Evolutionary conservation across 2,113 vertebrate species (phyloP), one percentile per base, ranked within the genome.

Genomic region (Strix aluco): DNA sequence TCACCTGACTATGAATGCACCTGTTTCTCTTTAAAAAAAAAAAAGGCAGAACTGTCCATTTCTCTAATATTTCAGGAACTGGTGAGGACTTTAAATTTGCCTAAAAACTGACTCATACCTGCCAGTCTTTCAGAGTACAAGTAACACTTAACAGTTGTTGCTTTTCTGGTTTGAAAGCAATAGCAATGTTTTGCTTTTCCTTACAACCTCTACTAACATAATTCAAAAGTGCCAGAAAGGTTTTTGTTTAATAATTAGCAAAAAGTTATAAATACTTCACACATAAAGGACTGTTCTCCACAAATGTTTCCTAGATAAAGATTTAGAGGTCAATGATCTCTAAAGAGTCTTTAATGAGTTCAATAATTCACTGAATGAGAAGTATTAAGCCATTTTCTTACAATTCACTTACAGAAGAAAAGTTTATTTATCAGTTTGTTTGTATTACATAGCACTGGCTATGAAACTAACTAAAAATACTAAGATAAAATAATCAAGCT

Each of bases 281-380:
- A 81, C 8, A 26, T 84, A 16, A 70, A 80, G 11, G 66, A 90
- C 27, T n/a, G 18, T 88, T 70, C 40, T 77, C 32, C 20, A 55
- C 3, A 5, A 84, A 46, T 63, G 27, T 63, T 83, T 86, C 52
- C 72, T 38, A 91, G 44, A 85, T 73, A 86, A 80, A 75, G 55
- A 57, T 71, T 86, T 58, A 70, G 55, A 88, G 59, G 46, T 86
- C 91, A 88, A 11, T 40, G 49, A 92, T 27, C 46, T 73, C 63
- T 70, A 29, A 74, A 66, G 49, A 90, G 32, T n/a, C 46, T 92
- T 89, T 94, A 71, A 81, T 70, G 65, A 89, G 49, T 71, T n/a
- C 46, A 78, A 2, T 29, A 52, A 67, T 66, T 42, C 6, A 32
- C 26, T 55, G 32, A 71, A 78, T 51, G 23, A 5, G 5, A 86